Conservation (phyloP, 2,797 vertebrate genomes). For the Salmo trutta region DNA sequence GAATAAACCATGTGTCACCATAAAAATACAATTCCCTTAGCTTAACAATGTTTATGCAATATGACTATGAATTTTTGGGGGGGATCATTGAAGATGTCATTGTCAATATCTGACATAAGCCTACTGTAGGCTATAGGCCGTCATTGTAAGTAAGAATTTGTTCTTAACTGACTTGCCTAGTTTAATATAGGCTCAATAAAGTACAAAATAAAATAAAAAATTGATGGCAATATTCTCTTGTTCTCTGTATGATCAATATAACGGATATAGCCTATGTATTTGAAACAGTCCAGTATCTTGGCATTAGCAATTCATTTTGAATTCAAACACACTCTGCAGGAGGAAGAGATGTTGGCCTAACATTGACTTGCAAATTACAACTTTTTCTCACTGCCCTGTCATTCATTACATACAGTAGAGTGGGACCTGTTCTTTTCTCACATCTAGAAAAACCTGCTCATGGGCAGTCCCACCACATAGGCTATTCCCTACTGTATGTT, state of each 20-base stretch:
- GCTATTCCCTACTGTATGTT: too few relatives aligned
- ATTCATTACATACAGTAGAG: slow-evolving; percentile 38
- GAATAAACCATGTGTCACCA: too few relatives aligned
- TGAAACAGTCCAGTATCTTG: background rate
- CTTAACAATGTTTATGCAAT: too few relatives aligned
- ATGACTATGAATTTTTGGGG: too few relatives aligned
- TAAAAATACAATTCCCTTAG: background rate
- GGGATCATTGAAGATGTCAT: too few relatives aligned
- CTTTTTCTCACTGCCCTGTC: slow-evolving; percentile 48
- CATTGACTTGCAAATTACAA: slow-evolving; percentile 69
- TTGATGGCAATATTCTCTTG: background rate
- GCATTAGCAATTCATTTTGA: slow-evolving; percentile 46
- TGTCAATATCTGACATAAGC: too few relatives aligned
- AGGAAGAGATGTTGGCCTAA: slow-evolving; percentile 47
- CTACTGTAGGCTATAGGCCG: too few relatives aligned
- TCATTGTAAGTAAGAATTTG: too few relatives aligned
- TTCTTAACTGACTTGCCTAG: too few relatives aligned
- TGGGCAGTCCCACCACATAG: background rate
- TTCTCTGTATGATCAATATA: background rate
- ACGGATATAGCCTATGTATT: background rate
- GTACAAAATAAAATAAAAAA: too few relatives aligned
- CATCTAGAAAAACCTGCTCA: background rate
- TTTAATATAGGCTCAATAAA: too few relatives aligned
- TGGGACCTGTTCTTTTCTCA: slow-evolving; percentile 26
- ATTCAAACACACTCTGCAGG: slow-evolving; percentile 46